Conservation (phyloP, 1,140 invertebrate genomes). For the Psilanteris sp. region DNA sequence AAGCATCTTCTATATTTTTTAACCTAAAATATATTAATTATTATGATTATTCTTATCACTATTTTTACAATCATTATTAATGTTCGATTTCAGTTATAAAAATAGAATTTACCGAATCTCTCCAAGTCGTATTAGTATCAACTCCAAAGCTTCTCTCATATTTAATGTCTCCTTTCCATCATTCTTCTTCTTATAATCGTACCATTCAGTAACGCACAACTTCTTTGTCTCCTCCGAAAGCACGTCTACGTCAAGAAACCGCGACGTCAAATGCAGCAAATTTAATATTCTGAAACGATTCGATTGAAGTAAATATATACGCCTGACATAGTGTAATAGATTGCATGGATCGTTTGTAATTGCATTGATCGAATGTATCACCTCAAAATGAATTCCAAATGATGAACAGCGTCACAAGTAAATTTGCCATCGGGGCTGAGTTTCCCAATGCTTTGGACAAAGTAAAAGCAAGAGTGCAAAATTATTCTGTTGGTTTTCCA, state of each 20-base stretch:
- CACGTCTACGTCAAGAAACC: background rate
- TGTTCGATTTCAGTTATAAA: too few species aligned
- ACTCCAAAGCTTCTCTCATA: conserved; percentile 17
- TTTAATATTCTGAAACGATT: conserved; percentile 7
- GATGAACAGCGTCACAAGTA: background rate
- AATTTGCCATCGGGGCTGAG: background rate
- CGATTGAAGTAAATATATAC: too few species aligned
- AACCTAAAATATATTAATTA: too few species aligned
- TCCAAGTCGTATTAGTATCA: background rate
- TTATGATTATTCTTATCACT: too few species aligned
- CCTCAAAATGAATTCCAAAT: conserved; percentile 15
- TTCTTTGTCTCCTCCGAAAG: conserved; percentile 6
- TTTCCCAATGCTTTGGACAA: conserved; percentile 1
- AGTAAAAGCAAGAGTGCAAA: conserved; percentile 21
- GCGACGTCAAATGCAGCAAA: background rate
- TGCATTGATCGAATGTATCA: background rate
- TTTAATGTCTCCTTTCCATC: background rate
- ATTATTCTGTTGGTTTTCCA: background rate
- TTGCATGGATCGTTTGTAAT: too few species aligned
- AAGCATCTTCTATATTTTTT: too few species aligned
- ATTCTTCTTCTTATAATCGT: conserved; percentile 5
- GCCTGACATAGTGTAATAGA: background rate
- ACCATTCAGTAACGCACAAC: conserved; percentile 2
- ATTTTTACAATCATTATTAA: too few species aligned
- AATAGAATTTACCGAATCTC: conserved; percentile 22